These are phyloP conservation scores for Tetraneura akinire DNA, from an alignment of 1,140 invertebrate genomes.

Conservation along the genomic window DNA sequence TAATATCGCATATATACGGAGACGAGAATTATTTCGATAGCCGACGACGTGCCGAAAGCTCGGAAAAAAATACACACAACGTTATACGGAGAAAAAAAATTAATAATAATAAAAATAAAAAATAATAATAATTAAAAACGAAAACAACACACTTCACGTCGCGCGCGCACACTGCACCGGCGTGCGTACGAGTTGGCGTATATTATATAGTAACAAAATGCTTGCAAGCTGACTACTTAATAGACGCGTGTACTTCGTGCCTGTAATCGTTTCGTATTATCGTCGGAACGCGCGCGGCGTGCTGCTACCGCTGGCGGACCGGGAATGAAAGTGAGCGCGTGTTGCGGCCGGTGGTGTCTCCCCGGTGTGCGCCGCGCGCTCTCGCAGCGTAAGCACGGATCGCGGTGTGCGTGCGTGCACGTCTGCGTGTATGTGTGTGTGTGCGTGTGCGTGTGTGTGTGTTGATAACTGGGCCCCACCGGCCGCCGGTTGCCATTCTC, in stretches of 20 bases:
- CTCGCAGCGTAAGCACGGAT: not conserved
- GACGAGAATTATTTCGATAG: too few species aligned
- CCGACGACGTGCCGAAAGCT: not conserved
- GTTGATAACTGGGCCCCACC: slow-evolving; percentile 16
- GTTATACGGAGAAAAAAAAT: not conserved
- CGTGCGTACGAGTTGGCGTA: not conserved
- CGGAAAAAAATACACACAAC: not conserved
- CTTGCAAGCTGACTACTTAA: too few species aligned
- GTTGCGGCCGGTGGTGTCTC: slow-evolving; percentile 36
- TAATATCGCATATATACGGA: too few species aligned
- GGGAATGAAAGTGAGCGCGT: slow-evolving; percentile 45
- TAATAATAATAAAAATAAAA: too few species aligned
- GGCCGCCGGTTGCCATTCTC: slow-evolving; percentile 14
- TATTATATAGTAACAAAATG: too few species aligned
- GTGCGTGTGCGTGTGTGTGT: not conserved
- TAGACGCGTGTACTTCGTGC: not conserved
- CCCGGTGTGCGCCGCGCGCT: slow-evolving; percentile 19
- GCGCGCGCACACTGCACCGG: slow-evolving; percentile 2
- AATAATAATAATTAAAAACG: not conserved
- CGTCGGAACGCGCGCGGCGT: slow-evolving; percentile 51
- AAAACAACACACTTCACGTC: slow-evolving; percentile 24
- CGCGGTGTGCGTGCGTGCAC: not conserved
- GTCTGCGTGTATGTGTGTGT: not conserved
- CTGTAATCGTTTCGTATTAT: not conserved
- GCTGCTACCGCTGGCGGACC: slow-evolving; percentile 46